Evolutionary conservation across 2,888 invertebrate genomes (phyloP), one percentile per base, ranked within the genome.

Genomic region (Sarcophaga rosellei): DNA sequence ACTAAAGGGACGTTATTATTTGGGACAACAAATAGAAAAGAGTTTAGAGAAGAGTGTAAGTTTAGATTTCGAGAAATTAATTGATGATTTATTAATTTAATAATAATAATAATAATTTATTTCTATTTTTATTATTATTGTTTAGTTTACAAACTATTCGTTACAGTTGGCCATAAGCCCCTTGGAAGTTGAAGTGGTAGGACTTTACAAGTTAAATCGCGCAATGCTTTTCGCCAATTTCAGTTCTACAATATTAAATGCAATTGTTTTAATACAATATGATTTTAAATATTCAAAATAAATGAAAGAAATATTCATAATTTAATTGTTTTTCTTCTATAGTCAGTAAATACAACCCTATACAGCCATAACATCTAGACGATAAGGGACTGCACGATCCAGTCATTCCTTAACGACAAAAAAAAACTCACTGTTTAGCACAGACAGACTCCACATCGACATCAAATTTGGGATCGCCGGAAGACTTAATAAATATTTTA

Each of bases 261-360:
- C 84, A 11, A 84, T 84, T 76, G 78, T 87, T 69, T 76, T 87
- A 73, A 82, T 87, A 12, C 87, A 87, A 82, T 87, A 76, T 65
- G 84, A 87, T 80, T 80, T 79, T 47, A 72, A 84, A 69, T 59
- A 84, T 57, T 68, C 21, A 35, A 61, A 69, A 68, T 17, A 35
- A 53, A 44, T 17, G 0, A 53, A 15, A 15, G 17, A 53, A 17
- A 53, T 17, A 15, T 53, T 12, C 4, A 53, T 53, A 53, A 15
- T 53, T 53, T 53, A 15, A 12, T 11, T 47, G 4, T 47, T 4
- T 15, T 12, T 53, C 4, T 17, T 53, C 0, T 53, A 4, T 15
- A 12, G 17, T 15, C 17, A 53, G 5, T 53, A 53, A 35, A 53
- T 53, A 17, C 12, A 53, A 53, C 0, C 15, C 17, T 1, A 53